These are phyloP conservation scores for Pseudorhombus dupliciocellatus DNA, from an alignment of 2,113 vertebrate genomes.

Conservation along the genomic window DNA sequence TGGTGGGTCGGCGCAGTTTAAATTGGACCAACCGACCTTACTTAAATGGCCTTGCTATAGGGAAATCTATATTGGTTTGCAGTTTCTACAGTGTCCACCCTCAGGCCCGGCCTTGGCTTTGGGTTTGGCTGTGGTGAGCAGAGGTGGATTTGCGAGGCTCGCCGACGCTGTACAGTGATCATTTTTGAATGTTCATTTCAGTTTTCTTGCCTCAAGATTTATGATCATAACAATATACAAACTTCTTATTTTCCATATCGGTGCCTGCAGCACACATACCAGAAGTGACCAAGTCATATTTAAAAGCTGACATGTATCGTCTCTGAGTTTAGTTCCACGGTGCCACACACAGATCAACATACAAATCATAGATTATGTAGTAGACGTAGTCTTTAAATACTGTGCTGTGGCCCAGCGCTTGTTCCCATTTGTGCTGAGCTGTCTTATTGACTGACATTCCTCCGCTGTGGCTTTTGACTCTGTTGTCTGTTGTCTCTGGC, in stretches of 20 bases:
- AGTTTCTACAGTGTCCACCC: slow-evolving; percentile 28
- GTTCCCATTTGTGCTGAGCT: background rate
- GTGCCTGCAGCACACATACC: slow-evolving; percentile 23
- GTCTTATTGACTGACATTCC: background rate
- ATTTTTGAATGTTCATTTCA: slow-evolving; percentile 18
- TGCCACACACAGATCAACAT: slow-evolving; percentile 11
- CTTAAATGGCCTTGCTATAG: slow-evolving; percentile 40
- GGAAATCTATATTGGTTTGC: slow-evolving; percentile 43
- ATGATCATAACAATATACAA: slow-evolving; percentile 19
- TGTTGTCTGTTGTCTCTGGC: slow-evolving; percentile 46
- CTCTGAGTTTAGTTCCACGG: slow-evolving; percentile 23
- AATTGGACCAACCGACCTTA: slow-evolving; percentile 19
- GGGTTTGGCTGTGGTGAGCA: slow-evolving; percentile 11
- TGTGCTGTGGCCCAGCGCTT: background rate
- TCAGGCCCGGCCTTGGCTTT: slow-evolving; percentile 28
- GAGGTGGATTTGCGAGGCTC: slow-evolving; percentile 37
- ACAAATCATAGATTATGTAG: slow-evolving; percentile 14
- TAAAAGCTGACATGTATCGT: slow-evolving; percentile 27
- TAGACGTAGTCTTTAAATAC: background rate
- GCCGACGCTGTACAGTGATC: slow-evolving; percentile 8
- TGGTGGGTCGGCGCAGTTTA: slow-evolving; percentile 24
- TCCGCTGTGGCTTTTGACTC: slow-evolving; percentile 8
- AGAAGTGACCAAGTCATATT: slow-evolving; percentile 44
- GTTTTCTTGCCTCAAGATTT: slow-evolving; percentile 39
- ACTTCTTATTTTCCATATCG: slow-evolving; percentile 35